These are phyloP conservation scores for Catostylus mosaicus DNA, from an alignment of 30 jellyfish, hydroid and myxozoan species.

Conservation along the genomic window DNA sequence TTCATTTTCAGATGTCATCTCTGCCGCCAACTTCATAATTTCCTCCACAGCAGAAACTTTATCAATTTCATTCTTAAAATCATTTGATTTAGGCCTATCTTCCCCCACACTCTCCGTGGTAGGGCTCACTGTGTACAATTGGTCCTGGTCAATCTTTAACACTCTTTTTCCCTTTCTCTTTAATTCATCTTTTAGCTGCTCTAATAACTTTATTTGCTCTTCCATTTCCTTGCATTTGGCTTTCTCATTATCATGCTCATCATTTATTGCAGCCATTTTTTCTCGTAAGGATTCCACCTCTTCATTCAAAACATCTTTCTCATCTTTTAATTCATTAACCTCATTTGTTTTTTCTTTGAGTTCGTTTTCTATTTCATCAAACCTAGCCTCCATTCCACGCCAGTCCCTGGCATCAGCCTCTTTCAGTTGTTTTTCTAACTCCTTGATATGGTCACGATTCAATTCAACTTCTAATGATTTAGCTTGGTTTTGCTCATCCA, in stretches of 20 bases:
- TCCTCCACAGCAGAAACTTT: conserved; percentile 55
- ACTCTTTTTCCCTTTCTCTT: conserved; percentile 34
- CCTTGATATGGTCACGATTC: conserved; percentile 7
- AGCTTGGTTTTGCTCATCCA: conserved; percentile 38
- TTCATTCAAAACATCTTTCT: not conserved
- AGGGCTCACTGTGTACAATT: conserved; percentile 20
- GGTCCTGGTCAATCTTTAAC: conserved; percentile 33
- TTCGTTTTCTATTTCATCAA: not conserved
- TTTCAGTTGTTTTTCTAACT: conserved; percentile 1
- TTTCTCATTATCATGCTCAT: conserved; percentile 16
- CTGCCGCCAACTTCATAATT: conserved; percentile 64
- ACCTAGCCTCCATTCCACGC: conserved; percentile 2
- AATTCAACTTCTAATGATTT: conserved; percentile 29
- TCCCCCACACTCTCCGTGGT: not conserved
- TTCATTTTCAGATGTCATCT: conserved; percentile 50
- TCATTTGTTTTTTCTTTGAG: conserved; percentile 12
- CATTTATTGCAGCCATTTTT: not conserved
- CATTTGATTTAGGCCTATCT: conserved; percentile 25
- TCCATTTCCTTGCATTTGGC: not conserved
- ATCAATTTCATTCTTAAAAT: conserved; percentile 54
- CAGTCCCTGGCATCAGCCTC: conserved; percentile 5
- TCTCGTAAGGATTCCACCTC: conserved; percentile 1
- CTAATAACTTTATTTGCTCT: conserved; percentile 16
- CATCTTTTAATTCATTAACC: not conserved
- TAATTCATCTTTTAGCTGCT: conserved; percentile 36